These are phyloP conservation scores for Sebastes trivittatus DNA, from an alignment of 2,797 vertebrate genomes.

Conservation along the genomic window DNA sequence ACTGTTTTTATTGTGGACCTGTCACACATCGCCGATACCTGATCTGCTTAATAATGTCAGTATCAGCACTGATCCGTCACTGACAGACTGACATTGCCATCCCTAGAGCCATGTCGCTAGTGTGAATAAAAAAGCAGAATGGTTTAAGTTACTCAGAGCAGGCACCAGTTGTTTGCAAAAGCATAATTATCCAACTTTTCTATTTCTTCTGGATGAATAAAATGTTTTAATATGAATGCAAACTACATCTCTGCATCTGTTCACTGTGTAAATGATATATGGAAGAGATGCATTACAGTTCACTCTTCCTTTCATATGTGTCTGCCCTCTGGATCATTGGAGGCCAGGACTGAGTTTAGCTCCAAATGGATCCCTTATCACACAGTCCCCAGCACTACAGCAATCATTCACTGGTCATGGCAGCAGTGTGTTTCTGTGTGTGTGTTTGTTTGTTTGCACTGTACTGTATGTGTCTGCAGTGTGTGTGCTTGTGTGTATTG, in stretches of 20 bases:
- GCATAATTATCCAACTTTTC: background rate
- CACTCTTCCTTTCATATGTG: slow-evolving; percentile 10
- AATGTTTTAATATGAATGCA: background rate
- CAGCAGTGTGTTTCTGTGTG: slow-evolving; percentile 8
- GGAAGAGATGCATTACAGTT: slow-evolving; percentile 29
- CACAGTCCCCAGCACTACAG: slow-evolving; percentile 29
- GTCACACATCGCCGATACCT: background rate
- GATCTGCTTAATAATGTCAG: background rate
- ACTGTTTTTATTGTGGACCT: background rate
- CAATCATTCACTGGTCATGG: slow-evolving; percentile 37
- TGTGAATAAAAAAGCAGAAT: background rate
- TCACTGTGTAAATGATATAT: slow-evolving; percentile 16
- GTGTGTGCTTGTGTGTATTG: slow-evolving; percentile 9
- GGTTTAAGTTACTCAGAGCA: background rate
- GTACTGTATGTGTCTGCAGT: background rate
- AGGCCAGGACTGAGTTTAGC: slow-evolving; percentile 34
- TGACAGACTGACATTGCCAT: background rate
- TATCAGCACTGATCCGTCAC: background rate
- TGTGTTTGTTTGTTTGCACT: slow-evolving; percentile 5
- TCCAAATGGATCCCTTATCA: slow-evolving; percentile 60
- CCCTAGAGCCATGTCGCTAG: background rate
- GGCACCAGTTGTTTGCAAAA: background rate
- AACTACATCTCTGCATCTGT: background rate
- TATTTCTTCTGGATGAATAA: background rate
- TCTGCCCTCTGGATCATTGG: slow-evolving; percentile 29